Base-by-base conservation (phyloP, 2,888 invertebrate genomes). In the Artemia sinica region DNA sequence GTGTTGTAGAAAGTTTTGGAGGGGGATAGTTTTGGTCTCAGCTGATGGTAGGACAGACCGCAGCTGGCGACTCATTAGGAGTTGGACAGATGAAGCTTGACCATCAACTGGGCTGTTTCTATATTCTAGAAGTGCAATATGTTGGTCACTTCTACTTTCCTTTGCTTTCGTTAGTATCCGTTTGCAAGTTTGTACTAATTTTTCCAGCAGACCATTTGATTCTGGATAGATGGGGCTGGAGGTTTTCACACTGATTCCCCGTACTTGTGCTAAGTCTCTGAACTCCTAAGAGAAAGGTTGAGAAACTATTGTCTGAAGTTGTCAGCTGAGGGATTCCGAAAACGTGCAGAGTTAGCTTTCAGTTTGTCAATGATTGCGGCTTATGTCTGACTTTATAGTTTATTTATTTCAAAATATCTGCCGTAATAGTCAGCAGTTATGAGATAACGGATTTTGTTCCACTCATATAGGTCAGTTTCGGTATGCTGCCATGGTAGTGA, bases 301-400 rank as follows among this genome's bases (percentile, higher is more conserved):
- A n/a, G 58, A 14, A 14, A 5, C 58, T 1, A 5, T 52, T 52
- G 3, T 52, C 58, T 52, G 58, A 52, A 52, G 58, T 52, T 52
- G 6, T 52, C 6, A 52, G 58, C 58, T n/a, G 58, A 52, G 58
- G 6, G 58, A 52, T 52, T 52, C 58, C 18, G 6, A 14, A 14
- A 52, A 52, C 58, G 58, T 52, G 58, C 58, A 52, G 6, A 52
- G 58, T 52, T 52, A 14, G 3, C 58, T 52, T 52, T 52, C 0
- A 52, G 58, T 6, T 52, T 52, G 58, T 52, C 58, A 14, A 52
- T 52, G 58, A 52, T 52, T 52, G 58, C 58, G 58, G 58, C 13
- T 52, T 3, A 52, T 5, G 58, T 5, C 58, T 52, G 58, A 52
- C 6, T 52, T 52, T 3, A 6, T 52, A 52, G 14, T 5, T 52